Conservation (phyloP, 2,888 invertebrate genomes). For the Orthosia cruda region DNA sequence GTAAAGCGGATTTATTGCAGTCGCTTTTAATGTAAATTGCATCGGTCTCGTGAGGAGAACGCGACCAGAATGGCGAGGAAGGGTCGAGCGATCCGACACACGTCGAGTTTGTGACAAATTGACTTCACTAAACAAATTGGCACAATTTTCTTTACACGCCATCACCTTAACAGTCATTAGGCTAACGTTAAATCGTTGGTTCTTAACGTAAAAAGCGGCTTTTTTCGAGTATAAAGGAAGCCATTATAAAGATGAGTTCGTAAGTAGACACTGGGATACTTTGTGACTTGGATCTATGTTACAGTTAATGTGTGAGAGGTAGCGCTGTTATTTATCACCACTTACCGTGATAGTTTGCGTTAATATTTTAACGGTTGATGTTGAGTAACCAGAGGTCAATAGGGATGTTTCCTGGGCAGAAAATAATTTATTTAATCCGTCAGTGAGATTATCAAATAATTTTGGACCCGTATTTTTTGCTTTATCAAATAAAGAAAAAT, state of each 20-base stretch:
- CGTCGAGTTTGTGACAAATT: conserved; percentile 60
- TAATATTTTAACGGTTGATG: conserved; percentile 47
- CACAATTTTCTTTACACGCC: conserved; percentile 70
- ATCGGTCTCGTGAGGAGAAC: conserved; percentile 77
- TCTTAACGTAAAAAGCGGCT: no score
- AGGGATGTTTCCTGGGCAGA: no score
- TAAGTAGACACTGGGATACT: no score
- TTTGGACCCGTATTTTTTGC: no score
- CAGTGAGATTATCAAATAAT: no score
- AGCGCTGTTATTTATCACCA: conserved; percentile 44
- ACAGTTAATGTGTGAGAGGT: conserved; percentile 47
- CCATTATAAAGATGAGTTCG: no score
- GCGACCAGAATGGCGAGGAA: conserved; percentile 50
- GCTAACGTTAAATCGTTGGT: no score
- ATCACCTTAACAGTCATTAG: conserved; percentile 70
- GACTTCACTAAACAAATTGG: conserved; percentile 68
- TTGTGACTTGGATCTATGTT: conserved; percentile 13
- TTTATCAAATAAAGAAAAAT: no score
- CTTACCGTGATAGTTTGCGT: conserved; percentile 44
- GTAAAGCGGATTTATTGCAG: conserved; percentile 70
- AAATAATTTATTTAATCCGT: no score
- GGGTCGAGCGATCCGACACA: conserved; percentile 27
- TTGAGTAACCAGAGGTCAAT: conserved; percentile 35
- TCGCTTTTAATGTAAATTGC: conserved; percentile 81
- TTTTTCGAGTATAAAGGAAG: no score